These are phyloP conservation scores for Malurus leucopterus DNA, from an alignment of 2,797 vertebrate genomes.

Conservation along the genomic window DNA sequence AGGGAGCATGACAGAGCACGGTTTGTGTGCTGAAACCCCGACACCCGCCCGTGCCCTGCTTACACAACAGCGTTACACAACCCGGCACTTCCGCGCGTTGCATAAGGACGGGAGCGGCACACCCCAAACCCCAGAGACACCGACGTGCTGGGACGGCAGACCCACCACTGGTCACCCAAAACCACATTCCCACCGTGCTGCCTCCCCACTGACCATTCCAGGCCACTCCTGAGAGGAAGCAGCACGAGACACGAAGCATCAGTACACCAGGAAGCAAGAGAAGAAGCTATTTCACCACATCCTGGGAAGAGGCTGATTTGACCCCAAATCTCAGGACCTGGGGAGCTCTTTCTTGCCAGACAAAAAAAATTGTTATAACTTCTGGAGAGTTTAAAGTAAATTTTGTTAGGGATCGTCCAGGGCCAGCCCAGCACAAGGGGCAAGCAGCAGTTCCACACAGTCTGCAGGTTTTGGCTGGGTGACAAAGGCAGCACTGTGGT, in stretches of 20 bases:
- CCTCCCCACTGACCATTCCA: neutral
- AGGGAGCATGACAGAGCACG: neutral
- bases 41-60: neutral
- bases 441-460: neutral
- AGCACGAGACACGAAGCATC: neutral
- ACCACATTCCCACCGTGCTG: rapidly evolving
- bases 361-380: neutral
- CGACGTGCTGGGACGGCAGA: neutral
- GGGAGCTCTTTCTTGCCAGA: neutral
- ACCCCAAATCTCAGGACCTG: neutral
- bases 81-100: neutral
- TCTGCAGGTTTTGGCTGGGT: neutral
- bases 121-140: neutral
- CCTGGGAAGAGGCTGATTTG: neutral
- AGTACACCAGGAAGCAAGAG: rapidly evolving
- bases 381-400: neutral
- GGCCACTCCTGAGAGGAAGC: neutral
- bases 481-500: neutral
- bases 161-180: neutral
- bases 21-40: neutral
- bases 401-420: neutral
- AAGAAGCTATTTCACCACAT: rapidly evolving
- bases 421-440: neutral
- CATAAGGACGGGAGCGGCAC: neutral
- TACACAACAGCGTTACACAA: slow-evolving; percentile 45